These are phyloP conservation scores for Lasioglossum malachurum DNA, from an alignment of 2,888 invertebrate genomes.

Conservation along the genomic window DNA sequence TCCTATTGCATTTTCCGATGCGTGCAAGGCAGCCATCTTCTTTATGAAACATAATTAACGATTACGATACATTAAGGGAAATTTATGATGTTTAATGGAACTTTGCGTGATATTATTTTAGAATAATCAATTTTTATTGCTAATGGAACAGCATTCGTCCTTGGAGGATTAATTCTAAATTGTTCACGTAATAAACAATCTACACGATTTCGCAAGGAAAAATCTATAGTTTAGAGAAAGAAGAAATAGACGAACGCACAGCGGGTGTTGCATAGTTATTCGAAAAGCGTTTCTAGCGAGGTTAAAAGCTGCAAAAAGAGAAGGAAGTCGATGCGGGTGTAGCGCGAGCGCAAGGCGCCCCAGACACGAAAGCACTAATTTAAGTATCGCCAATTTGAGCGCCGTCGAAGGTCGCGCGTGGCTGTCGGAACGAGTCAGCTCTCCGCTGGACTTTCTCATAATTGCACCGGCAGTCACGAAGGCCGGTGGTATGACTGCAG, in stretches of 20 bases:
- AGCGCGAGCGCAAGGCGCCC: neutral
- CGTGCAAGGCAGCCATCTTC: neutral
- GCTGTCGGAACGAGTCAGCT: conserved; percentile 43
- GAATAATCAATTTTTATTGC: neutral
- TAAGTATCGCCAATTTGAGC: conserved; percentile 43
- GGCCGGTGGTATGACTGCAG: conserved; percentile 40
- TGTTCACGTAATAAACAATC: neutral
- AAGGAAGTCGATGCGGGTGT: neutral
- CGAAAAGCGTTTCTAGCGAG: neutral
- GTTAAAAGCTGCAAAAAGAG: neutral
- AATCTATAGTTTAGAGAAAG: too few relatives aligned
- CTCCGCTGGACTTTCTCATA: conserved; percentile 60
- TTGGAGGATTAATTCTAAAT: neutral
- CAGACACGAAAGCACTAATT: conserved; percentile 18
- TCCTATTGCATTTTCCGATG: neutral
- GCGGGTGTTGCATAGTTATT: neutral
- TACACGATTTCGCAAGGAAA: neutral
- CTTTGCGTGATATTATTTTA: neutral
- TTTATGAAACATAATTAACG: neutral
- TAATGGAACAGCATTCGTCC: neutral
- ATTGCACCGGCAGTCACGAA: conserved; percentile 61
- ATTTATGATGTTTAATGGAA: too few relatives aligned
- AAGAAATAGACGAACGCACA: too few relatives aligned
- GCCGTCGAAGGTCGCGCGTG: conserved; percentile 55
- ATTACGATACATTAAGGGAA: neutral